A percentile compares a stretch with the other conserved stretches of the same genome.
These are phyloP conservation scores for Ptyas mucosa DNA, from an alignment of 2,113 vertebrate genomes.

Conservation along the genomic window DNA sequence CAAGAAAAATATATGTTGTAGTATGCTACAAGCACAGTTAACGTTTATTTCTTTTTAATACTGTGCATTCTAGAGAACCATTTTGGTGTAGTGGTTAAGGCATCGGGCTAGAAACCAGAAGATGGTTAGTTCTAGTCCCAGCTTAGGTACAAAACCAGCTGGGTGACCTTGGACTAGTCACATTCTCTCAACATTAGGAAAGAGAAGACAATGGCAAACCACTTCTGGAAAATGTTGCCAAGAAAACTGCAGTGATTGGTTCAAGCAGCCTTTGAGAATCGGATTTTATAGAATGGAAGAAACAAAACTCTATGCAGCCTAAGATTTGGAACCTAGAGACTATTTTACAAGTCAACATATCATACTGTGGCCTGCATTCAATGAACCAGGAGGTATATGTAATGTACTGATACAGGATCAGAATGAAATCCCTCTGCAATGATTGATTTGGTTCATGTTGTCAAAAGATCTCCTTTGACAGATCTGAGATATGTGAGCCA, in stretches of 20 bases:
- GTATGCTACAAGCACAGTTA: neutral
- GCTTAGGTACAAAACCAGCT: no score
- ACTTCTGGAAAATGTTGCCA: no score
- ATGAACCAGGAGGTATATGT: neutral
- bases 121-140: no score
- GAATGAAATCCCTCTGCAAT: neutral
- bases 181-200: no score
- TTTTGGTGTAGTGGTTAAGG: no score
- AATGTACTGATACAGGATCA: neutral
- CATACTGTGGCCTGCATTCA: neutral
- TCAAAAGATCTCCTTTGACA: neutral
- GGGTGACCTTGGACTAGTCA: no score
- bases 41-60: neutral
- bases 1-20: neutral
- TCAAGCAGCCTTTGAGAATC: no score
- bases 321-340: neutral
- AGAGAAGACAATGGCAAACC: no score
- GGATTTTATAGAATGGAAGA: no score
- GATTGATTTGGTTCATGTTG: neutral
- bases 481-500: neutral
- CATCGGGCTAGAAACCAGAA: no score
- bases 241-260: no score
- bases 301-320: neutral
- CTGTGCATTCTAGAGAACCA: neutral
- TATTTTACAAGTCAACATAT: neutral